Evolutionary conservation across 2,113 vertebrate species (phyloP).

Genomic region (Sakesphorus luctuosus): DNA sequence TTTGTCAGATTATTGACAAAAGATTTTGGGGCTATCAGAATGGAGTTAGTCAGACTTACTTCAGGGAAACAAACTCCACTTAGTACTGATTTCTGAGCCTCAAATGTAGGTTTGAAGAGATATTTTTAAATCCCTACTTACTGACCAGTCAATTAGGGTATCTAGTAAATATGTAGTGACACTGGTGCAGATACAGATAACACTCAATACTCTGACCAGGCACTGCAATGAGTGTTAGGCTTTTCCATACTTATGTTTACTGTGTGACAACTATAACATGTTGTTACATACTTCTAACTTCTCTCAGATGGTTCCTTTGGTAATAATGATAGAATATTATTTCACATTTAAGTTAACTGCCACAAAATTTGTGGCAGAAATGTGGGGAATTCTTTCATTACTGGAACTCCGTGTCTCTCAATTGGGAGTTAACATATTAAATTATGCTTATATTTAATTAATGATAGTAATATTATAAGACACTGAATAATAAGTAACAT

Average conservation of each 20-base stretch:
- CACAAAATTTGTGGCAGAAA: not conserved
- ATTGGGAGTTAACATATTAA: not conserved
- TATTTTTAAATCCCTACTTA: not conserved
- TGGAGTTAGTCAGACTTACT: not conserved
- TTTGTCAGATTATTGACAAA: not conserved
- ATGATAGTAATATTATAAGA: not conserved
- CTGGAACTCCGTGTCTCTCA: not conserved
- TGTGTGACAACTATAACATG: not conserved
- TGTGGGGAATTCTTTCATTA: not conserved
- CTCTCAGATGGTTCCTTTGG: not conserved
- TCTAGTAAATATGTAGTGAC: not conserved
- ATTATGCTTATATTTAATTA: not conserved
- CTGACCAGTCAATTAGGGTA: not conserved
- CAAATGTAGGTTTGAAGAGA: not conserved
- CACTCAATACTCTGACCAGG: not conserved
- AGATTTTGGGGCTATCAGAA: not conserved
- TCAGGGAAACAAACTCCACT: not conserved
- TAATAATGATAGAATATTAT: not conserved
- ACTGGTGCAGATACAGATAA: not conserved
- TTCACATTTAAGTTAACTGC: not conserved
- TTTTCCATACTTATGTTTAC: not conserved
- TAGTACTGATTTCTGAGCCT: not conserved
- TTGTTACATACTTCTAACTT: not conserved
- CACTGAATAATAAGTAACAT: not conserved
- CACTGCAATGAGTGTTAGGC: not conserved